Percentiles rank a stretch among this genome's conserved stretches.
Conservation (phyloP, 2,888 invertebrate genomes). For the Coelopa pilipes region DNA sequence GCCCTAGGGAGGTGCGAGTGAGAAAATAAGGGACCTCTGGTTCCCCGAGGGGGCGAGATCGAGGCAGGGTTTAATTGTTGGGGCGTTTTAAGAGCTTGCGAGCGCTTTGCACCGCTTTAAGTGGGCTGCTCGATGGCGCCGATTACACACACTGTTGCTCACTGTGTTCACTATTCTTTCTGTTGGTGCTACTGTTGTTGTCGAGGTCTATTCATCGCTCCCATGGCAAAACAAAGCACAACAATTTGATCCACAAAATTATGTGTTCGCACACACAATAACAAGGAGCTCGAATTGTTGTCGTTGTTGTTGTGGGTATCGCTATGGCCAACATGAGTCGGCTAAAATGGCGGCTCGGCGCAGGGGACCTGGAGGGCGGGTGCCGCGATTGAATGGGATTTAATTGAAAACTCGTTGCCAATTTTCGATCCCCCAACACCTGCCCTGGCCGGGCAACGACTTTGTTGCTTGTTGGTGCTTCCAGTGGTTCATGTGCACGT, state of each 20-base stretch:
- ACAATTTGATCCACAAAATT: neutral
- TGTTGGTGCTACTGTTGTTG: neutral
- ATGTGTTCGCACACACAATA: constrained; percentile 15
- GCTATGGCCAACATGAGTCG: constrained; percentile 6
- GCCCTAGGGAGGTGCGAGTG: neutral
- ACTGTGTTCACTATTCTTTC: neutral
- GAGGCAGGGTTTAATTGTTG: constrained; percentile 14
- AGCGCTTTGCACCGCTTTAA: constrained; percentile 10
- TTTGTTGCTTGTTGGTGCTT: neutral
- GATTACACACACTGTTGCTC: constrained; percentile 1
- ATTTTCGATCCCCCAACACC: too few relatives aligned
- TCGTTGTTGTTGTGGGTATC: neutral
- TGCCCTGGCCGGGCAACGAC: too few relatives aligned
- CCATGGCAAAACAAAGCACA: neutral
- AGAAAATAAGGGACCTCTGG: too few relatives aligned
- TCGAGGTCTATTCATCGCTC: neutral
- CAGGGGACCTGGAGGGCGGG: neutral
- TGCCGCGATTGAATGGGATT: constrained; percentile 1
- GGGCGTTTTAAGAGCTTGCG: constrained; percentile 12
- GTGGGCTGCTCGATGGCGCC: neutral
- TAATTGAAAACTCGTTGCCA: constrained; percentile 31
- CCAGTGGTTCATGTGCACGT: neutral
- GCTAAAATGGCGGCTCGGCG: neutral
- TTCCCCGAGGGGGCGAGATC: neutral
- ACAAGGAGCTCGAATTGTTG: too few relatives aligned